Evolutionary conservation across 2,888 invertebrate species (phyloP).

Genomic region (Gandaritis pyraliata): DNA sequence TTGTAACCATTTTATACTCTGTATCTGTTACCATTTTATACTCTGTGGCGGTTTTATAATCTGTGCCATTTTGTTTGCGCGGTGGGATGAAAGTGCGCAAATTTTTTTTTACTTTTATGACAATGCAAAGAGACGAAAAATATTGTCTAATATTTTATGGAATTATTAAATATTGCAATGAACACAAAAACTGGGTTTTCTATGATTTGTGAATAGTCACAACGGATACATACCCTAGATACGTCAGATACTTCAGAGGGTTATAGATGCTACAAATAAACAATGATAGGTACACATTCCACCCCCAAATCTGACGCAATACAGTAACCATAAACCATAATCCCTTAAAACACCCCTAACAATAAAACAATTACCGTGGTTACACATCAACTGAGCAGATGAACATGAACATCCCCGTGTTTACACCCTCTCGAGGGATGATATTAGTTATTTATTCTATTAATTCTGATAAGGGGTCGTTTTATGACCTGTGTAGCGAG

Average conservation of each 20-base stretch:
- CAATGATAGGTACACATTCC: neutral
- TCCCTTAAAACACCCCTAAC: conserved; percentile 21
- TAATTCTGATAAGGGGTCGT: conserved; percentile 12
- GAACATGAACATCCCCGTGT: conserved; percentile 10
- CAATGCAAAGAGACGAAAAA: conserved; percentile 36
- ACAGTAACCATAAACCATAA: conserved; percentile 15
- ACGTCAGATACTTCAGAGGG: no score
- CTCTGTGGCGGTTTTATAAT: conserved; percentile 31
- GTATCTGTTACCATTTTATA: conserved; percentile 48
- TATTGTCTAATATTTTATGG: conserved; percentile 36
- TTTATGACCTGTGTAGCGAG: conserved; percentile 8
- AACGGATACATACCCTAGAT: no score
- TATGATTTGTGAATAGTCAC: no score
- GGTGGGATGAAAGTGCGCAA: conserved; percentile 40
- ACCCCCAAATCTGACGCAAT: conserved; percentile 8
- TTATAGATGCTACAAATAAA: conserved; percentile 5
- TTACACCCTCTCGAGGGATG: conserved; percentile 28
- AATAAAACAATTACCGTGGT: conserved; percentile 32
- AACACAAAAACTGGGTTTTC: no score
- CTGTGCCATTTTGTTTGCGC: conserved; percentile 35
- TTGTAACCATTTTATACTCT: conserved; percentile 50
- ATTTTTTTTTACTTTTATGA: conserved; percentile 22
- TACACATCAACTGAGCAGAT: conserved; percentile 20
- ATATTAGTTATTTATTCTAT: conserved; percentile 24
- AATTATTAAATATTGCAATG: no score